A percentile compares a stretch with the other conserved stretches of the same genome.
These are phyloP conservation scores for Butorides virescens DNA, from an alignment of 2,113 vertebrate species.

Conservation along the genomic window DNA sequence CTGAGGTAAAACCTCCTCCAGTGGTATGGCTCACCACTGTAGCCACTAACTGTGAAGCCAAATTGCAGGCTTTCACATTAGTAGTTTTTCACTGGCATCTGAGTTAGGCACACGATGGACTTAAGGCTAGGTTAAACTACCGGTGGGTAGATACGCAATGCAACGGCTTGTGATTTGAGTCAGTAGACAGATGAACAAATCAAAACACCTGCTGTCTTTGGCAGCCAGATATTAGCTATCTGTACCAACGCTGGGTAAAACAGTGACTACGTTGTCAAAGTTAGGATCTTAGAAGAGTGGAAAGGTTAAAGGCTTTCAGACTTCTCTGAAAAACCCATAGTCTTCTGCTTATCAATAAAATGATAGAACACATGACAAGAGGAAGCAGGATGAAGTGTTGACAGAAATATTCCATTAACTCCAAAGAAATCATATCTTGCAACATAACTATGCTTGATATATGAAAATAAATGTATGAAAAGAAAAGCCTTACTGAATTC, in stretches of 20 bases:
- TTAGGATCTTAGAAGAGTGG: neutral
- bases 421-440: neutral
- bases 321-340: neutral
- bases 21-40: no score
- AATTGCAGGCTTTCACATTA: neutral
- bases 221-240: neutral
- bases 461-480: neutral
- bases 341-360: neutral
- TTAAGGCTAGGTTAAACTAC: neutral
- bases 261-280: neutral
- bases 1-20: neutral
- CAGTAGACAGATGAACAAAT: neutral
- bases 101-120: neutral
- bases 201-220: neutral
- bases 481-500: neutral
- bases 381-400: neutral
- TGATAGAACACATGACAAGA: neutral
- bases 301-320: neutral
- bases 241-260: neutral
- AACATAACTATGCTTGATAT: neutral
- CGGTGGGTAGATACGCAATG: neutral
- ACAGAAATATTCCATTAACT: neutral
- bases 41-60: neutral
- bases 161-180: neutral
- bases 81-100: neutral